Evolutionary conservation across 2,113 vertebrate genomes (phyloP).

Genomic region (Tenrec ecaudatus): DNA sequence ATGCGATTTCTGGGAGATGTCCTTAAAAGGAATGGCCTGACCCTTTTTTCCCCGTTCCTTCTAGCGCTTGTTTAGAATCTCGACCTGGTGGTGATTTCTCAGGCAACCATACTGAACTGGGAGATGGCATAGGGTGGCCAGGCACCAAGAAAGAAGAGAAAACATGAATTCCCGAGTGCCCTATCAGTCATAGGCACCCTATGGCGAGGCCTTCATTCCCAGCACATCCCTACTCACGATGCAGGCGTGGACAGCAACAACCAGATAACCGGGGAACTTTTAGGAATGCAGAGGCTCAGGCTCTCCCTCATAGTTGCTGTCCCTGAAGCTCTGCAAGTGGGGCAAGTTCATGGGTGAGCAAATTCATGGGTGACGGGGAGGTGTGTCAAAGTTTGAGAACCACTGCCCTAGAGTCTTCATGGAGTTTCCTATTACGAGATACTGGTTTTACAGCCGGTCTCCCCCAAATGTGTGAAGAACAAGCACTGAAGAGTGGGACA

Average conservation of each 20-base stretch:
- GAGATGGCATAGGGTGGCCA: not conserved
- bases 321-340: not conserved
- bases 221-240: slow-evolving; percentile 11
- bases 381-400: not conserved
- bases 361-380: too few relatives aligned
- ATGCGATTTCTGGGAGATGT: slow-evolving; percentile 20
- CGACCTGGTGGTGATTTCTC: not conserved
- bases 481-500: slow-evolving; percentile 23
- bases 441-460: slow-evolving; percentile 27
- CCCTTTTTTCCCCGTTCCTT: not conserved
- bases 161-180: not conserved
- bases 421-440: not conserved
- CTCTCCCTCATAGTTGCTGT: not conserved
- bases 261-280: not conserved
- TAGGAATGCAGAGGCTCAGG: slow-evolving; percentile 8
- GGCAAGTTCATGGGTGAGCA: too few relatives aligned
- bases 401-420: slow-evolving; percentile 3
- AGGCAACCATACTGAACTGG: not conserved
- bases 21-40: not conserved
- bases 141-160: not conserved
- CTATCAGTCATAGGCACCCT: not conserved
- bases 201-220: not conserved
- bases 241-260: not conserved
- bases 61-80: slow-evolving; percentile 36
- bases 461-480: slow-evolving; percentile 21